These are phyloP conservation scores for Australoheros scitulus DNA, from an alignment of 2,113 vertebrate genomes.

Conservation along the genomic window DNA sequence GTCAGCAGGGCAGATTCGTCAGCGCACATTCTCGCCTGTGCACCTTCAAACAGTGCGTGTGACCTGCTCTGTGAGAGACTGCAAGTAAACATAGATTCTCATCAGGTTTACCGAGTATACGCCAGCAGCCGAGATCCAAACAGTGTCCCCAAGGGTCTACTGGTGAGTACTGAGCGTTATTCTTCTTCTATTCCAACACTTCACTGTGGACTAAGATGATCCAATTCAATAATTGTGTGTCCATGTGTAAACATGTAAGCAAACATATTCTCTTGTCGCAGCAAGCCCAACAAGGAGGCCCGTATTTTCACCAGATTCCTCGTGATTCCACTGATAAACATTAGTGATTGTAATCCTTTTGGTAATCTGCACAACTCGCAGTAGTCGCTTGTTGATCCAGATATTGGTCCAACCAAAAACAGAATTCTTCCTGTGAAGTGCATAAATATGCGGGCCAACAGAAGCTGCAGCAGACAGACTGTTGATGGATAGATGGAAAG, in stretches of 20 bases:
- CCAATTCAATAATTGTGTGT: neutral
- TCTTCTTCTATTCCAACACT: neutral
- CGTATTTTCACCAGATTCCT: neutral
- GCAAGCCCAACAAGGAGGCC: neutral
- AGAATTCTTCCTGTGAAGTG: neutral
- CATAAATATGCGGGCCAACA: neutral
- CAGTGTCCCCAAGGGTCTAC: constrained; percentile 80
- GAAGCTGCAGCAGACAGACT: neutral
- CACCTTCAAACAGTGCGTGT: constrained; percentile 89
- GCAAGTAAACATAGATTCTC: constrained; percentile 72
- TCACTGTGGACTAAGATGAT: neutral
- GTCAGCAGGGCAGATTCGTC: constrained; percentile 28
- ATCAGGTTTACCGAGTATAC: constrained; percentile 83
- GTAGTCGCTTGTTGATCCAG: neutral
- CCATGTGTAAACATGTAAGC: neutral
- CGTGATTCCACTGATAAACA: neutral
- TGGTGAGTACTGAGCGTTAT: constrained; percentile 73
- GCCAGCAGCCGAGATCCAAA: constrained; percentile 82
- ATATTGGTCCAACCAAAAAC: neutral
- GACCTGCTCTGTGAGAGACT: constrained; percentile 90
- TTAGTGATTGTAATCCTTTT: neutral
- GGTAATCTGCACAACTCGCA: neutral
- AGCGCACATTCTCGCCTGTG: constrained; percentile 86
- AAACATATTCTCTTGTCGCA: neutral
- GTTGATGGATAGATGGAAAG: neutral